A percentile compares a stretch with the other conserved stretches of the same genome.
Evolutionary conservation across 1,140 invertebrate species (phyloP).

Genomic region (Camponotus vicinus): DNA sequence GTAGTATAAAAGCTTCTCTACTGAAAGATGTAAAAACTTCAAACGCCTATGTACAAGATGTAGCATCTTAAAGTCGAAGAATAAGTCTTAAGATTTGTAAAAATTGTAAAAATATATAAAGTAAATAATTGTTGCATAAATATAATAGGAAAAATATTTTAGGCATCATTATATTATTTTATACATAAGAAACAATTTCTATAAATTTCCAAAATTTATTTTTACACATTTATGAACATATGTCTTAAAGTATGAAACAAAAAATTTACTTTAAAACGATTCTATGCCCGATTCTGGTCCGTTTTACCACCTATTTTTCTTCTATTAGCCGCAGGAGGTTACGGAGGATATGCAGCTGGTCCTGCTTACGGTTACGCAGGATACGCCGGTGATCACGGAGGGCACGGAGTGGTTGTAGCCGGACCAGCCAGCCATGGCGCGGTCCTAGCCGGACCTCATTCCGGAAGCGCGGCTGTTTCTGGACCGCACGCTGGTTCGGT

Average conservation of each 20-base stretch:
- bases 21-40: too few relatives aligned
- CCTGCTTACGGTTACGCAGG: slow-evolving; percentile 63
- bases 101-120: too few relatives aligned
- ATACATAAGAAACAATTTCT: too few relatives aligned
- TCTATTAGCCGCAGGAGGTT: slow-evolving; percentile 42
- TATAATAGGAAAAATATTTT: too few relatives aligned
- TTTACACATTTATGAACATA: not conserved
- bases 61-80: too few relatives aligned
- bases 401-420: slow-evolving; percentile 72
- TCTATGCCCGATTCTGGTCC: too few relatives aligned
- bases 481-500: slow-evolving; percentile 84
- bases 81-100: too few relatives aligned
- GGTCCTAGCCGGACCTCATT: slow-evolving; percentile 81
- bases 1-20: not conserved
- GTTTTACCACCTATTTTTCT: not conserved
- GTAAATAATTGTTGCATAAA: too few relatives aligned
- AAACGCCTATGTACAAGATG: too few relatives aligned
- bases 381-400: slow-evolving; percentile 63
- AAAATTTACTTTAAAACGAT: not conserved
- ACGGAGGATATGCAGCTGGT: slow-evolving; percentile 70
- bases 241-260: not conserved
- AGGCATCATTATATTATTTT: too few relatives aligned
- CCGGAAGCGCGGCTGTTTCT: slow-evolving; percentile 81
- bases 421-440: slow-evolving; percentile 80
- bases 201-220: not conserved